Conservation (phyloP, 2,888 invertebrate species). For the Hirtodrosophila trivittata region DNA sequence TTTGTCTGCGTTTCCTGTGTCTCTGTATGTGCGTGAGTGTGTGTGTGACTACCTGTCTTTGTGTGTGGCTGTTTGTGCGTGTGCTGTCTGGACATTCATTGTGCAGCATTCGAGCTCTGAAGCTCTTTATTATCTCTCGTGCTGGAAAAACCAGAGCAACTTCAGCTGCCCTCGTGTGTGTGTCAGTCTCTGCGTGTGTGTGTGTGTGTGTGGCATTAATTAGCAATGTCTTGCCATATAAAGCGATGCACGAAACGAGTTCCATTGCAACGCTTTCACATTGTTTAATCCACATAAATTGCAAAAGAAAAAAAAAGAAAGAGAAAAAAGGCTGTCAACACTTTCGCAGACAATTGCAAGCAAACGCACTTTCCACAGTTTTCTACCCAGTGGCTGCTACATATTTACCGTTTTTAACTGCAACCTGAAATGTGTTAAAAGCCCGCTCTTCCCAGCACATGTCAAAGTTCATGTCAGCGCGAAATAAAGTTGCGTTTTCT, state of each 20-base stretch:
- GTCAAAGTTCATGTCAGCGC: too few relatives aligned
- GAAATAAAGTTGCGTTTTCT: too few relatives aligned
- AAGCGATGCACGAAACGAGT: conserved; percentile 48
- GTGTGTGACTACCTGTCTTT: neutral
- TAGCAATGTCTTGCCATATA: conserved; percentile 58
- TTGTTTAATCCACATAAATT: conserved; percentile 31
- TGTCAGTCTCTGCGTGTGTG: conserved; percentile 11
- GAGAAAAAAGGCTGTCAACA: conserved; percentile 54
- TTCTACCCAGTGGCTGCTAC: conserved; percentile 28
- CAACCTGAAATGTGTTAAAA: neutral
- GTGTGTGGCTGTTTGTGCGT: conserved; percentile 14
- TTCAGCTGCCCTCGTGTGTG: conserved; percentile 13
- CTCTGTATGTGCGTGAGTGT: conserved; percentile 19
- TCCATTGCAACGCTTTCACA: conserved; percentile 66
- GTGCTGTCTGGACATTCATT: conserved; percentile 44
- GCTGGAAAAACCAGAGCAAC: conserved; percentile 55
- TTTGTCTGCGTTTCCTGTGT: conserved; percentile 43
- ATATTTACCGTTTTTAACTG: conserved; percentile 16
- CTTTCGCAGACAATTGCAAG: conserved; percentile 61
- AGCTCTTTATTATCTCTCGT: conserved; percentile 18
- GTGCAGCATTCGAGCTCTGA: conserved; percentile 30
- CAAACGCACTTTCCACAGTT: conserved; percentile 57
- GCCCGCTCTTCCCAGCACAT: too few relatives aligned
- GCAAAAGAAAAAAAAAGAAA: conserved; percentile 3
- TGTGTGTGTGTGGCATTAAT: conserved; percentile 49